A percentile compares a stretch with the other conserved stretches of the same genome.
Conservation (phyloP, 2,888 invertebrate species). For the Philhelius pedissequus region DNA sequence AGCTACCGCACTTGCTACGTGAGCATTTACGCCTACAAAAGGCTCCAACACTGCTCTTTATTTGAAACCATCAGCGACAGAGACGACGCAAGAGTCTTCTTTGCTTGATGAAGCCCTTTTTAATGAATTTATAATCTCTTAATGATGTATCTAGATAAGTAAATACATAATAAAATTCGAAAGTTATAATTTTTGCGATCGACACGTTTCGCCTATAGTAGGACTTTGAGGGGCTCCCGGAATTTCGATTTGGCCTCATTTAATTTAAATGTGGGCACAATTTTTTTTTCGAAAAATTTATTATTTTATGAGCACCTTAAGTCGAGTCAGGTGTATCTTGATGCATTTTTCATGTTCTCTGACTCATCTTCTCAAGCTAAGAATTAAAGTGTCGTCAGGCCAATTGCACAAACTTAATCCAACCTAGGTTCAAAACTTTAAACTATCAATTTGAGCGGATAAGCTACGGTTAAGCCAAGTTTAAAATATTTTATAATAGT, state of each 20-base stretch:
- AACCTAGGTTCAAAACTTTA: no score
- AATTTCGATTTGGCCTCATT: not conserved
- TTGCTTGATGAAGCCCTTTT: conserved; percentile 51
- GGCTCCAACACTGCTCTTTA: no score
- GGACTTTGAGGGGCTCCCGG: not conserved
- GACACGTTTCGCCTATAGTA: conserved; percentile 51
- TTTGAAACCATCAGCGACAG: not conserved
- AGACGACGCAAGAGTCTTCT: not conserved
- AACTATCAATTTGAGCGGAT: no score
- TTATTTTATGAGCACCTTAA: no score
- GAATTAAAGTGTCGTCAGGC: no score
- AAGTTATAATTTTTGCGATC: conserved; percentile 57
- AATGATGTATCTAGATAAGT: conserved; percentile 66
- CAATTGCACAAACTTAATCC: no score
- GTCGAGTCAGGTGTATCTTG: no score
- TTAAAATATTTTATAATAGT: no score
- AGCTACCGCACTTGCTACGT: conserved; percentile 71
- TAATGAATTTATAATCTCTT: conserved; percentile 69
- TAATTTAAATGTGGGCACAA: not conserved
- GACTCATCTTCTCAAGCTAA: no score
- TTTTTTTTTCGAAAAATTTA: no score
- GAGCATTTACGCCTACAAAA: conserved; percentile 69
- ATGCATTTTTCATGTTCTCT: no score
- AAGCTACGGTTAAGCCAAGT: no score
- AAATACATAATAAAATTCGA: conserved; percentile 32